Evolutionary conservation across 2,797 vertebrate species (phyloP), one percentile per base, ranked within the genome.

Genomic region (Crax fasciolata): DNA sequence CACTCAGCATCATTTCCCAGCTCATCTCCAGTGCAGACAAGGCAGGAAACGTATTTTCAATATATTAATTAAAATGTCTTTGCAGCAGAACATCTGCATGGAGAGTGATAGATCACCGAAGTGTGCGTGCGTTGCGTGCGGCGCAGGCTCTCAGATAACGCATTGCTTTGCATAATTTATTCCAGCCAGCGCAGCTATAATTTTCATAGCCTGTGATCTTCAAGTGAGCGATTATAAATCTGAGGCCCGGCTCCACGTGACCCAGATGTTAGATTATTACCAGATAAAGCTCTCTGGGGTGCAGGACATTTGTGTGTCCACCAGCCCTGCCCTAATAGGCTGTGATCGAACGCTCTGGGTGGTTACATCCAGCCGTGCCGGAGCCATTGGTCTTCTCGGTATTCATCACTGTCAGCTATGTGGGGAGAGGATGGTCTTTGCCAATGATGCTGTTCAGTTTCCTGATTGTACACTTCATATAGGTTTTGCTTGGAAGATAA

Each of bases 121-220:
- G 90, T 93, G 90, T 94, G 92, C 32, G 89, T 49, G 76, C 16
- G 72, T 4, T 7, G 59, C 30, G 87, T 1, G 27, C 5, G 13
- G 85, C 75, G 95, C 87, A 89, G 75, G 68, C 96, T 85, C 10
- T 90, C 94, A 96, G 96, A 97, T 97, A 96, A 97, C 74, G 87
- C 96, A 94, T 95, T 96, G 93, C 95, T 95, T 96, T 95, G 94
- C 96, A 97, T 97, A 96, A 96, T 97, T 96, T 96, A 97, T 97
- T 96, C 95, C 89, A 95, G 93, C 93, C 94, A 80, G 67, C 87
- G 74, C 94, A 93, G 93, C 96, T 92, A 96, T 93, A 61, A 94
- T 88, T 96, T 96, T 93, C 93, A 81, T 90, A 90, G 82, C 90
- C 94, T 90, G 90, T 88, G 89, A 94, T 94, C 94, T 94, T 94